phyloP scores from a whole-genome alignment of 2,888 invertebrate species.

The Trissolcus japonicus region DNA sequence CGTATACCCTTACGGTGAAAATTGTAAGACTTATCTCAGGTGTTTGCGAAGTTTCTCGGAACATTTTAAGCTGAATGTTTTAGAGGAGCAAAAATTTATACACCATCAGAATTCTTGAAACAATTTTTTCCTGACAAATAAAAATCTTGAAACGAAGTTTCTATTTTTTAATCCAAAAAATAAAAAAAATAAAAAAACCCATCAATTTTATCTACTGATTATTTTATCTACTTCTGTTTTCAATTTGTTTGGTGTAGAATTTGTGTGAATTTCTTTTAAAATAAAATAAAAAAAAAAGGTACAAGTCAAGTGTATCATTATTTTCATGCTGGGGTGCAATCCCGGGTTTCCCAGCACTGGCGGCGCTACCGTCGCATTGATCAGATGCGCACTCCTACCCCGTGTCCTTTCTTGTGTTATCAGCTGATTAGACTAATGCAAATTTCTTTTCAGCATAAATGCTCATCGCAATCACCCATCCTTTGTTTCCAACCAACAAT shows the following conservation, averaged over 20 bases:
- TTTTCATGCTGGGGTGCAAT: conserved; percentile 61
- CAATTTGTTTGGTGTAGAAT: too few relatives aligned
- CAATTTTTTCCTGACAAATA: too few relatives aligned
- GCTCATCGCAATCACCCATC: not conserved
- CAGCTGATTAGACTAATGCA: conserved; percentile 15
- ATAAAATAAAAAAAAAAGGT: too few relatives aligned
- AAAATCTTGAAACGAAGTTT: too few relatives aligned
- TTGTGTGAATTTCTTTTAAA: too few relatives aligned
- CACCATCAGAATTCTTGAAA: too few relatives aligned
- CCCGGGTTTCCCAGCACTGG: conserved; percentile 57
- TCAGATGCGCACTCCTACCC: conserved; percentile 71
- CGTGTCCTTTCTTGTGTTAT: conserved; percentile 45
- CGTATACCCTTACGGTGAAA: not conserved
- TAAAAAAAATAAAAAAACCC: not conserved
- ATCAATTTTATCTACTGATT: too few relatives aligned
- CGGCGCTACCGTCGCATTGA: conserved; percentile 73
- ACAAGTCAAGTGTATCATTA: not conserved
- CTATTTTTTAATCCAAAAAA: not conserved
- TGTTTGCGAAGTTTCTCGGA: too few relatives aligned
- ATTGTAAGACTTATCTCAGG: not conserved
- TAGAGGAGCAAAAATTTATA: too few relatives aligned
- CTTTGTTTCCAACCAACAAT: not conserved
- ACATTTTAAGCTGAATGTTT: too few relatives aligned
- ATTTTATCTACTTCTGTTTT: too few relatives aligned
- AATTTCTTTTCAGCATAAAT: not conserved